Conservation (phyloP, 2,113 vertebrate species). For the Casuarius casuarius region DNA sequence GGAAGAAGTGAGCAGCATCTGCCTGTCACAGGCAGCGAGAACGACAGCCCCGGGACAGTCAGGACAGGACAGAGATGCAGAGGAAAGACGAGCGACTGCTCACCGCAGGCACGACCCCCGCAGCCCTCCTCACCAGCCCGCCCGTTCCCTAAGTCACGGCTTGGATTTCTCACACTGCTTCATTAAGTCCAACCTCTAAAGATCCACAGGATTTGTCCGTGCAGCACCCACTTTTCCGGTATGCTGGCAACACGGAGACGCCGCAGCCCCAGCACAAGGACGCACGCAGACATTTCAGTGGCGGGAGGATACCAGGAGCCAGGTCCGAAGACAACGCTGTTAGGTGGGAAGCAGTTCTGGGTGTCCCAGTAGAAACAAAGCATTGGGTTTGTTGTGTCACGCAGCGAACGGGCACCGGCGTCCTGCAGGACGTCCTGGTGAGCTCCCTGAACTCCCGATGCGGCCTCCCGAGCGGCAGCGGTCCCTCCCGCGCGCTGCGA, state of each 20-base stretch:
- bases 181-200: neutral
- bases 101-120: neutral
- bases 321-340: neutral
- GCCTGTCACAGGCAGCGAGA: neutral
- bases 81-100: neutral
- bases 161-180: neutral
- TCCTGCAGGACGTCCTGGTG: neutral
- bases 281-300: neutral
- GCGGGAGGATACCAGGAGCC: too few relatives aligned
- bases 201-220: neutral
- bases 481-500: too few relatives aligned
- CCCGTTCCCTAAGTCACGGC: neutral
- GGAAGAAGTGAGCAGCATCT: neutral
- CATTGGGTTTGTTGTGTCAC: neutral
- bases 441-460: neutral
- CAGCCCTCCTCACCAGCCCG: neutral
- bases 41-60: neutral
- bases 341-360: neutral
- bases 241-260: neutral
- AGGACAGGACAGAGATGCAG: neutral
- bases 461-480: neutral
- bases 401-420: neutral
- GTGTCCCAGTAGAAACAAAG: neutral
- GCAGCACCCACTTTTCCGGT: neutral
- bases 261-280: neutral